phyloP scores from a whole-genome alignment of 2,888 invertebrate genomes.

The Ennomos quercinarius region DNA sequence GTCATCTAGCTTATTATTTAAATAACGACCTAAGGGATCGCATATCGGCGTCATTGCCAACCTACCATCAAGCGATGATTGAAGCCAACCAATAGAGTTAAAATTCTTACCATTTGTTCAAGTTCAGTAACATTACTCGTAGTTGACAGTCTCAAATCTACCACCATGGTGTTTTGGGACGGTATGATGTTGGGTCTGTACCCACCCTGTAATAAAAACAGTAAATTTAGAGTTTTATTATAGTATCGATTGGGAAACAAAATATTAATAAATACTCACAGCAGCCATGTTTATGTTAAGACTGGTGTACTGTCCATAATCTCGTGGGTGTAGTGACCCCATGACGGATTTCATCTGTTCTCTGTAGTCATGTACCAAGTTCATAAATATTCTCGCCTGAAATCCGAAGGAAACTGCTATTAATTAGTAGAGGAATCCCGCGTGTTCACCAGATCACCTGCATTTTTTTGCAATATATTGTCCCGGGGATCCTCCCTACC shows the following conservation, averaged over 20 bases:
- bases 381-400: conserved; percentile 58
- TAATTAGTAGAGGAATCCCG: no score
- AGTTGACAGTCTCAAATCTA: conserved; percentile 64
- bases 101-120: conserved; percentile 55
- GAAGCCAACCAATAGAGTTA: background rate
- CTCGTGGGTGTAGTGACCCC: conserved; percentile 34
- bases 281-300: conserved; percentile 63
- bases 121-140: conserved; percentile 50
- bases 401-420: conserved; percentile 25
- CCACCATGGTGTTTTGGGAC: conserved; percentile 44
- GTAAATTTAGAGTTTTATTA: no score
- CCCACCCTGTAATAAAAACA: conserved; percentile 59
- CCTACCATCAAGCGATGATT: no score
- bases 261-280: conserved; percentile 47
- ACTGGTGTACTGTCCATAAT: conserved; percentile 54
- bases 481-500: no score
- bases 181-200: conserved; percentile 62
- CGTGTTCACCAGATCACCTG: no score
- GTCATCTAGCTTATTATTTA: no score
- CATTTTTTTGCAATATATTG: no score
- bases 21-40: no score
- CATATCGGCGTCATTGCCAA: no score
- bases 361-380: conserved; percentile 55
- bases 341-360: conserved; percentile 48
- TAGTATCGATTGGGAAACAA: no score